Base-by-base conservation (phyloP, 2,113 vertebrate genomes). In the Antigone vipio region DNA sequence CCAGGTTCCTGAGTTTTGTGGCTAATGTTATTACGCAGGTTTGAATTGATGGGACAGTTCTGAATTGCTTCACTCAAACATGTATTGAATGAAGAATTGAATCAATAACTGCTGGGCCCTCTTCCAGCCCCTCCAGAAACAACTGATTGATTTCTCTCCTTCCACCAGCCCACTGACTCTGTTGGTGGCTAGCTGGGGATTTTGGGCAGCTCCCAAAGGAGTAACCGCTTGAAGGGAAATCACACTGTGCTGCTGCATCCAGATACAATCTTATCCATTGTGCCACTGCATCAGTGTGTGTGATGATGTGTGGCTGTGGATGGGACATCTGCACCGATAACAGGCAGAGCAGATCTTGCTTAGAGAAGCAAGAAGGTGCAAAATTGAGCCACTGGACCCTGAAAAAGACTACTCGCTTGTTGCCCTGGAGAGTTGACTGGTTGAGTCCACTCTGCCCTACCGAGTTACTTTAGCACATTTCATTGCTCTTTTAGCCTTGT, bases 21-120 rank as follows among this genome's bases (percentile, higher is more conserved):
- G 74, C 50, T 95, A 27, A 92, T 75, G 34, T 71, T 73, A 44
- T 92, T 85, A 88, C 2, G 1, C 32, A 27, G 64, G 40, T 74
- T 83, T 72, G 58, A 82, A 86, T 10, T 75, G 82, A 95, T 78
- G 82, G 53, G 75, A 75, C 27, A 20, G 52, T 68, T 94, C 76
- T 68, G 87, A 94, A 96, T 94, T 75, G 63, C 60, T 94, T 91
- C 75, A 66, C 75, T 93, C 59, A 38, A 88, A 93, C 21, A 40
- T 35, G 47, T 49, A 63, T 3, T 78, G 29, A 76, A 75, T 59
- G 87, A 94, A 64, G 66, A 85, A 91, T 14, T 52, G 60, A 88
- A 95, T 96, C 93, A 85, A 74, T 92, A 88, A 44, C 24, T 63
- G 45, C 91, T 68, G 77, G 73, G 76, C 69, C 42, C 23, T 72